A percentile compares a stretch with the other conserved stretches of the same genome.
Evolutionary conservation across 2,888 invertebrate genomes (phyloP).

Genomic region (Lasioglossum pauxillum): DNA sequence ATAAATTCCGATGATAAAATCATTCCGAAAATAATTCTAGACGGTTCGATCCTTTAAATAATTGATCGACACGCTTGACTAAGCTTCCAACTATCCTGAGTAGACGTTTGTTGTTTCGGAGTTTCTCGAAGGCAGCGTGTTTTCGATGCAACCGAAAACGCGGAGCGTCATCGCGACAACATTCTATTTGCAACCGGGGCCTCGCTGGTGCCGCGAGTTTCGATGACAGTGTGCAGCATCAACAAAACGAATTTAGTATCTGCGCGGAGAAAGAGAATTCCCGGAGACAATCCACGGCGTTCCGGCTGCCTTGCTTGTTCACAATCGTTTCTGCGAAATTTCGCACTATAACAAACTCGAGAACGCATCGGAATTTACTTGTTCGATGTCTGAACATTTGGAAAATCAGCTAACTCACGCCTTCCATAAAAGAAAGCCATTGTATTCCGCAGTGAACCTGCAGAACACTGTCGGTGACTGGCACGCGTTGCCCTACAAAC

Average conservation of each 20-base stretch:
- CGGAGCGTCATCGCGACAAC: conserved; percentile 12
- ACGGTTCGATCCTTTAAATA: background rate
- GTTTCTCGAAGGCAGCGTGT: background rate
- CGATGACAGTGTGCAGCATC: conserved; percentile 4
- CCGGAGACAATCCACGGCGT: background rate
- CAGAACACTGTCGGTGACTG: background rate
- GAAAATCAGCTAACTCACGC: background rate
- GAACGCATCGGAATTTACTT: background rate
- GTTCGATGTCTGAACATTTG: background rate
- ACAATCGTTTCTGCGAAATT: background rate
- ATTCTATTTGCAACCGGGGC: conserved; percentile 13
- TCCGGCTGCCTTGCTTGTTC: background rate
- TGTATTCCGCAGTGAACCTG: background rate
- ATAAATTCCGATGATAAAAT: background rate
- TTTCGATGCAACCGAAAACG: conserved; percentile 7
- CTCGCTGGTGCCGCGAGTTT: conserved; percentile 13
- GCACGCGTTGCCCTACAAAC: background rate
- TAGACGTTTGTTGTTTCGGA: background rate
- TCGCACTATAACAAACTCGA: background rate
- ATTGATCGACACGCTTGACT: background rate
- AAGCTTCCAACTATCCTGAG: no score
- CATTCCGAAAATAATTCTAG: background rate
- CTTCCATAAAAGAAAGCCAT: background rate
- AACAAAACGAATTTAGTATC: conserved; percentile 19
- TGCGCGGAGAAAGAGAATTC: conserved; percentile 7